A percentile compares a stretch with the other conserved stretches of the same genome.
phyloP scores from a whole-genome alignment of 2,888 invertebrate genomes.

The Hypena proboscidalis region DNA sequence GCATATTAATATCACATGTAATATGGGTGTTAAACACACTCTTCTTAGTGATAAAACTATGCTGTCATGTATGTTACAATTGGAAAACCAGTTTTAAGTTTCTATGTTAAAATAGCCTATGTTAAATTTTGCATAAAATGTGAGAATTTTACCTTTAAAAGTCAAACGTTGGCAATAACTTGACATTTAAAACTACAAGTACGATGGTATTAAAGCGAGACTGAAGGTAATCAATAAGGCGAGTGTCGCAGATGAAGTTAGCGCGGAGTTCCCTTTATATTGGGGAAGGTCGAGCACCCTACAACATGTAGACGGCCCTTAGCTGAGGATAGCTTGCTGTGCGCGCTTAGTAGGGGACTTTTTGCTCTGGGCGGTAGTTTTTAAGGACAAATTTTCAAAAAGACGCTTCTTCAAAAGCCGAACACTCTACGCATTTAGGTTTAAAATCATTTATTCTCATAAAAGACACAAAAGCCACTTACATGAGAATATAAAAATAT shows the following conservation, averaged over 20 bases:
- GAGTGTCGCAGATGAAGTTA: conserved; percentile 74
- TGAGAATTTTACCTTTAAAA: conserved; percentile 17
- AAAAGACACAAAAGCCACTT: no score
- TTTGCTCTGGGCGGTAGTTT: no score
- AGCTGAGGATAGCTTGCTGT: conserved; percentile 56
- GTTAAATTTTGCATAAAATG: conserved; percentile 4
- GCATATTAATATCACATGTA: no score
- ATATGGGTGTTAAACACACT: no score
- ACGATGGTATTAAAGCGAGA: conserved; percentile 35
- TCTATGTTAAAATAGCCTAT: neutral
- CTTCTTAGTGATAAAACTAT: no score
- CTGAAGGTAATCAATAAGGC: conserved; percentile 61
- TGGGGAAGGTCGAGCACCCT: conserved; percentile 80
- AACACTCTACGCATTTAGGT: no score
- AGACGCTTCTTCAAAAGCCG: no score
- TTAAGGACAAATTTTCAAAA: no score
- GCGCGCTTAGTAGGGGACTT: conserved; percentile 54
- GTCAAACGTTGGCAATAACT: conserved; percentile 34
- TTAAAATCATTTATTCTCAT: no score
- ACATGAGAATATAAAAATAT: no score
- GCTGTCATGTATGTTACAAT: no score
- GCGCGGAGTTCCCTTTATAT: conserved; percentile 77
- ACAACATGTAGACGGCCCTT: conserved; percentile 69
- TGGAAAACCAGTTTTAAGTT: neutral
- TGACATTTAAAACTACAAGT: conserved; percentile 33